phyloP scores from a whole-genome alignment of 1,140 invertebrate genomes.

The Nephila pilipes region DNA sequence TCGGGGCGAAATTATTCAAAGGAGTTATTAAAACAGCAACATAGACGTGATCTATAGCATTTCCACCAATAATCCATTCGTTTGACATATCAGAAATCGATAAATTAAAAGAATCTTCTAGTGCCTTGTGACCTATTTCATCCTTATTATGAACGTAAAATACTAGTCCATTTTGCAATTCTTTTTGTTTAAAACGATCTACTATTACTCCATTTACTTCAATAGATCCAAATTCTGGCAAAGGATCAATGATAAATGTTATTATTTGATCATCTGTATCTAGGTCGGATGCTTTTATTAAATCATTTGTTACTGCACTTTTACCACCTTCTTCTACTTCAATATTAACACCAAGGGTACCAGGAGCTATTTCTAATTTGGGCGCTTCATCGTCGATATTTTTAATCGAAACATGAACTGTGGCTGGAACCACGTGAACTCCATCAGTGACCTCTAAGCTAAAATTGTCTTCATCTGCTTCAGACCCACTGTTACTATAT shows the following conservation, averaged over 20 bases:
- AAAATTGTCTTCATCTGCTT: constrained; percentile 80
- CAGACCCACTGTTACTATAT: constrained; percentile 80
- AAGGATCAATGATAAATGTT: constrained; percentile 79
- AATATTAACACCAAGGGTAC: constrained; percentile 78
- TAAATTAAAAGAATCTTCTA: constrained; percentile 81
- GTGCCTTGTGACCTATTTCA: constrained; percentile 80
- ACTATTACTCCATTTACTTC: constrained; percentile 78
- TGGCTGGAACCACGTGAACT: constrained; percentile 80
- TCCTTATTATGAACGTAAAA: constrained; percentile 80
- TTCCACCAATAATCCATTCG: constrained; percentile 80
- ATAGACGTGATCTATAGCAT: constrained; percentile 79
- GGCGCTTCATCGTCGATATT: constrained; percentile 81
- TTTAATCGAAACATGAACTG: constrained; percentile 80
- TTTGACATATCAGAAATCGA: constrained; percentile 80
- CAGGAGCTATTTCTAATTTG: constrained; percentile 78
- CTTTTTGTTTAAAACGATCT: constrained; percentile 80
- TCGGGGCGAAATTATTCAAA: constrained; percentile 80
- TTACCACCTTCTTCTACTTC: constrained; percentile 80
- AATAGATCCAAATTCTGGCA: constrained; percentile 80
- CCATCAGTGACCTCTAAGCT: constrained; percentile 81
- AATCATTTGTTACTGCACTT: constrained; percentile 78
- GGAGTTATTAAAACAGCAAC: constrained; percentile 81
- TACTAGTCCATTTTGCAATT: constrained; percentile 79
- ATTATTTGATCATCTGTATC: constrained; percentile 80
- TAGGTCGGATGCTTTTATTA: constrained; percentile 80